Percentiles rank a stretch among this genome's conserved stretches.
Evolutionary conservation across 2,113 vertebrate genomes (phyloP).

Genomic region (Dicentrarchus labrax): DNA sequence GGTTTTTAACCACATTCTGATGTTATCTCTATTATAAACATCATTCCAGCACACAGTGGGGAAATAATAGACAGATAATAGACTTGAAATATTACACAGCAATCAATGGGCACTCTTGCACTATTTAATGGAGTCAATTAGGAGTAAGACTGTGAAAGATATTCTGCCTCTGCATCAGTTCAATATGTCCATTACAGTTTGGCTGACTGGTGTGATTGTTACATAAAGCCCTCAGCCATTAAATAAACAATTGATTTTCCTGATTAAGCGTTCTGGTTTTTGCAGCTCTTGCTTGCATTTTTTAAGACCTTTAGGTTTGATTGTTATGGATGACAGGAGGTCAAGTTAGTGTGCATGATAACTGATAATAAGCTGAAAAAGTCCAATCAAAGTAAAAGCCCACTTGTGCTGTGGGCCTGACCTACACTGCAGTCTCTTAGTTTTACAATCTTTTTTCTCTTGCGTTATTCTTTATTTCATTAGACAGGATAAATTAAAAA

Average conservation of each 20-base stretch:
- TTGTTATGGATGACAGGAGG: conserved; percentile 17
- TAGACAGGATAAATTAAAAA: background rate
- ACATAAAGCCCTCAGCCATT: conserved; percentile 20
- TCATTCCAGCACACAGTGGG: background rate
- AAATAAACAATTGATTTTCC: conserved; percentile 26
- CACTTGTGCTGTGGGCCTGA: background rate
- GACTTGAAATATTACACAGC: conserved; percentile 12
- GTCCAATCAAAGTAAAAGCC: background rate
- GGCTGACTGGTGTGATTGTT: conserved; percentile 25
- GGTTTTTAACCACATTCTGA: background rate
- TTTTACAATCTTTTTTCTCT: background rate
- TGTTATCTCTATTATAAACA: conserved; percentile 1
- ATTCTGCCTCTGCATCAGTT: conserved; percentile 7
- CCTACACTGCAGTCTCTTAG: background rate
- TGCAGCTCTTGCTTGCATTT: background rate
- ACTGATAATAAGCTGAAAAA: background rate
- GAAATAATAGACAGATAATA: background rate
- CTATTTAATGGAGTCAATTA: conserved; percentile 24
- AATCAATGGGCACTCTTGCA: conserved; percentile 16
- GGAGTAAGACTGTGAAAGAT: background rate
- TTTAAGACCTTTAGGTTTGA: background rate
- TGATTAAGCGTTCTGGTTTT: conserved; percentile 6
- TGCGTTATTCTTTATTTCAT: background rate
- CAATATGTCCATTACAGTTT: conserved; percentile 22
- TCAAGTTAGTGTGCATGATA: background rate